Percentiles rank a stretch among this genome's conserved stretches.
Evolutionary conservation across 1,140 invertebrate genomes (phyloP).

Genomic region (Trissolcus basalis): DNA sequence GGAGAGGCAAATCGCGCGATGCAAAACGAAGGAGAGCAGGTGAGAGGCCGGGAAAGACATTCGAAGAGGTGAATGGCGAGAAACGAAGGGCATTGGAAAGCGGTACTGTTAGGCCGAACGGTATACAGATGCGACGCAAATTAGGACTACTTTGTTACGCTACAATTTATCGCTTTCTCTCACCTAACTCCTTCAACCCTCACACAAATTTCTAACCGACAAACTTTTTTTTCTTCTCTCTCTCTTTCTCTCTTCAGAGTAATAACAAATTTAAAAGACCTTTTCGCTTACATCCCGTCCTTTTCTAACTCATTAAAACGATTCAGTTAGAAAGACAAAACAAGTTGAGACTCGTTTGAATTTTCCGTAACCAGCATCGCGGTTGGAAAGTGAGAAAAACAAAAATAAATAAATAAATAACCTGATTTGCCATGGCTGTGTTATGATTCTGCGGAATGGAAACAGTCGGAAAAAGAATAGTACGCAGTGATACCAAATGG

Average conservation of each 20-base stretch:
- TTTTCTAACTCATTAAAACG: no score
- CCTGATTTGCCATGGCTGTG: not conserved
- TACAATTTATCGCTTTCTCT: conserved; percentile 59
- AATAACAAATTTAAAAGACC: no score
- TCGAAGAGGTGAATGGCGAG: conserved; percentile 67
- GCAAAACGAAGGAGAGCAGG: conserved; percentile 66
- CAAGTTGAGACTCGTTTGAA: no score
- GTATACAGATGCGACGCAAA: conserved; percentile 72
- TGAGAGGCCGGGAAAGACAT: conserved; percentile 65
- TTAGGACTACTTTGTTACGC: conserved; percentile 72
- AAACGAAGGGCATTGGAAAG: conserved; percentile 74
- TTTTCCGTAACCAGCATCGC: no score
- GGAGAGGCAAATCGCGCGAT: conserved; percentile 7
- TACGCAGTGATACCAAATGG: conserved; percentile 3
- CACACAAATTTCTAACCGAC: conserved; percentile 7
- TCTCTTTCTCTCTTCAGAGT: not conserved
- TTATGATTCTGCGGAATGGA: no score
- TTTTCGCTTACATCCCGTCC: no score
- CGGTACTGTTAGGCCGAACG: conserved; percentile 75
- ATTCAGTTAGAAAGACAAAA: no score
- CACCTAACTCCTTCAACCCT: conserved; percentile 21
- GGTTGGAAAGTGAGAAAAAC: no score
- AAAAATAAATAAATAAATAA: no score
- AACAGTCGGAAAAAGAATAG: conserved; percentile 13
- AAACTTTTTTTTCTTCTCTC: conserved; percentile 12